Percentiles rank a stretch among this genome's conserved stretches.
Evolutionary conservation across 2,888 invertebrate species (phyloP).

Genomic region (Dicranocentrus wangi): DNA sequence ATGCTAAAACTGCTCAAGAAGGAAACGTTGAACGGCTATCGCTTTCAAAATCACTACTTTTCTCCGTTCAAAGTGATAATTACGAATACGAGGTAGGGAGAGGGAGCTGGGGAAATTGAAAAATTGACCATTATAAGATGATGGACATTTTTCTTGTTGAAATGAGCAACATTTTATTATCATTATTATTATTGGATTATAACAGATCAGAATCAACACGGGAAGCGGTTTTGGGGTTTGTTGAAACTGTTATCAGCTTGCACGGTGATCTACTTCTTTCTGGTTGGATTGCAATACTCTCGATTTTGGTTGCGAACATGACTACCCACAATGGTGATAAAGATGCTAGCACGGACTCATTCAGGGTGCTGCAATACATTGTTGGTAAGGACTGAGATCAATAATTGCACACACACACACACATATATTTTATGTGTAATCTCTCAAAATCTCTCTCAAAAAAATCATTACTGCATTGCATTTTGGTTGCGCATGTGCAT

Average conservation of each 20-base stretch:
- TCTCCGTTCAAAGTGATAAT: conserved; percentile 66
- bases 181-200: conserved; percentile 30
- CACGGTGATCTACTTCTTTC: conserved; percentile 64
- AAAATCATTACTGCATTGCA: too few species aligned
- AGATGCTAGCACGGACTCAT: conserved; percentile 55
- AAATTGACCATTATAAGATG: not conserved
- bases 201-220: conserved; percentile 53
- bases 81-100: conserved; percentile 63
- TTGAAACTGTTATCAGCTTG: conserved; percentile 62
- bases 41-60: conserved; percentile 67
- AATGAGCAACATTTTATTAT: too few species aligned
- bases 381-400: conserved; percentile 47
- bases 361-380: conserved; percentile 57
- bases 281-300: conserved; percentile 66
- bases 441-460: too few species aligned
- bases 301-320: conserved; percentile 60
- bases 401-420: not conserved
- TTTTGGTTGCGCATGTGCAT: not conserved
- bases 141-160: not conserved
- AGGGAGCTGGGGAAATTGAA: not conserved
- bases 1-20: conserved; percentile 58
- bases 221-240: conserved; percentile 60
- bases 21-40: conserved; percentile 64
- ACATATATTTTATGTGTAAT: not conserved
- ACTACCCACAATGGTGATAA: conserved; percentile 42